Base-by-base conservation (phyloP, 1,140 invertebrate genomes). In the Belonocnema kinseyi region DNA sequence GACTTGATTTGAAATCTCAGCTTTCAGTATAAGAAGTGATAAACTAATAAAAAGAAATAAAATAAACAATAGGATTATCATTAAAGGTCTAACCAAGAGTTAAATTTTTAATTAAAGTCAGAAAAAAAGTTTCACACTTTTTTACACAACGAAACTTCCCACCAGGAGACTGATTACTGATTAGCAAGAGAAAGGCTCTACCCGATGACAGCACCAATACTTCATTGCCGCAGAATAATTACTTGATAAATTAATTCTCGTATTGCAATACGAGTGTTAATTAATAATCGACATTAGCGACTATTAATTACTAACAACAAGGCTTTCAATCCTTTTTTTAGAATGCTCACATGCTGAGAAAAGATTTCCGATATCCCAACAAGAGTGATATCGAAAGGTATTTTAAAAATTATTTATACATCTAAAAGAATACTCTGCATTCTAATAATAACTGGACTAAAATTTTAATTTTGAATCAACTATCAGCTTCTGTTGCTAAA, bases 281-380 rank as follows among this genome's bases (percentile, higher is more conserved):
- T 66, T 66, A 66, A 66, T 66, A 66, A 66, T 56, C 33, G 61
- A 66, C 33, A 66, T 66, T 66, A 66, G 14, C 26, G 10, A 33
- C 40, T 33, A 66, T 66, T 66, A 66, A 66, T 40, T 66, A 66
- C 16, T 66, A 40, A 26, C 2, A 66, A 66, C 40, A 40, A 66
- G 26, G 40, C 14, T 66, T n/a, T 33, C 26, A 40, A 33, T 66
- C 61, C 13, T 66, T 40, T n/a, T 40, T 16, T 66, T 4, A 8
- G 16, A 66, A 66, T 11, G 33, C n/a, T 66, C 61, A 66, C 61
- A 66, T n/a, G 61, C 61, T 66, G 61, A 33, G 61, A 66, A 66
- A 66, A 66, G 46, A 66, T 66, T n/a, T 11, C 13, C 33, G 13
- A 33, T 26, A 58, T 58, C n/a, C 10, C 19, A 16, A 66, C 3